Conservation (phyloP, 2,888 invertebrate genomes). For the Euzetes globulus region DNA sequence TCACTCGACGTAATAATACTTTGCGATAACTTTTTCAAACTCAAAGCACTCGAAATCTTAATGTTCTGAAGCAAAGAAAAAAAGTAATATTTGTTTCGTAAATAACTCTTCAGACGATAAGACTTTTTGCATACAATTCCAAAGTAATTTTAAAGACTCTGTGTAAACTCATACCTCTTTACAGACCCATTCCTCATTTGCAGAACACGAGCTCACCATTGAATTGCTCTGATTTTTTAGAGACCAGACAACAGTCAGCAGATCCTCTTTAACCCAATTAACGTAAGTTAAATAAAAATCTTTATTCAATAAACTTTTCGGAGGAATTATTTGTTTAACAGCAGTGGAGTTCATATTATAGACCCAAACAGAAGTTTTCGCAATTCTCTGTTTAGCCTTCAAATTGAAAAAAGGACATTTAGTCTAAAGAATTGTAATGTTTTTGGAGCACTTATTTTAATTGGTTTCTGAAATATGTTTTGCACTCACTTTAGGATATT, state of each 20-base stretch:
- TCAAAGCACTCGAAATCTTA: conserved; percentile 21
- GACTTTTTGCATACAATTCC: too few species aligned
- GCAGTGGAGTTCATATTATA: not conserved
- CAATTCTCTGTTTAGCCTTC: conserved; percentile 19
- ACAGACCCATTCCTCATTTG: conserved; percentile 29
- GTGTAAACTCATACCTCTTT: conserved; percentile 11
- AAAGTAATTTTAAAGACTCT: too few species aligned
- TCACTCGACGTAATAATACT: not conserved
- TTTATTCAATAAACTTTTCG: not conserved
- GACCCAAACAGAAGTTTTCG: conserved; percentile 16
- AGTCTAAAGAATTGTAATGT: not conserved
- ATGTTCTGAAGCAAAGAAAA: too few species aligned
- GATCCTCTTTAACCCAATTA: conserved; percentile 29
- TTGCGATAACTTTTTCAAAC: conserved; percentile 25
- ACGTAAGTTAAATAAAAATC: conserved; percentile 36
- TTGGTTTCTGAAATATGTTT: not conserved
- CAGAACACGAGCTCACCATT: conserved; percentile 28
- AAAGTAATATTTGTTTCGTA: not conserved
- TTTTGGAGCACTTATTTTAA: not conserved
- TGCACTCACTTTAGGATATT: conserved; percentile 24
- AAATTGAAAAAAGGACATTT: not conserved
- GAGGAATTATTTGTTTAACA: conserved; percentile 1
- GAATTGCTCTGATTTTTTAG: conserved; percentile 32
- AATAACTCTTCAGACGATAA: not conserved
- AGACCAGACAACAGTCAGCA: conserved; percentile 35